A percentile compares a stretch with the other conserved stretches of the same genome.
Evolutionary conservation across 2,797 vertebrate genomes (phyloP).

Genomic region (Amblyopsis hoosieri): DNA sequence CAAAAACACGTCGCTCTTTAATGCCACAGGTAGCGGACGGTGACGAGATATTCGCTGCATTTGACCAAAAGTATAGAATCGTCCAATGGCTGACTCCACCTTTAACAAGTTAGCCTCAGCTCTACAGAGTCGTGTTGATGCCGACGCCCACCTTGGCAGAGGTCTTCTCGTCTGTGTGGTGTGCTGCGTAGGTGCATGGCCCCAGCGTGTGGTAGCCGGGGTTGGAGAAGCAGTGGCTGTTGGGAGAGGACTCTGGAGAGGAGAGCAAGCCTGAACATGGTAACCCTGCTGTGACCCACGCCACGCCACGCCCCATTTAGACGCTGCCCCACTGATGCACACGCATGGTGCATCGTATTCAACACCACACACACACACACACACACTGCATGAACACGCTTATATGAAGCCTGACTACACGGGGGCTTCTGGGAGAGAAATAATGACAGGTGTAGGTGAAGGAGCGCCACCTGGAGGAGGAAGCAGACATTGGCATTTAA

Average conservation of each 20-base stretch:
- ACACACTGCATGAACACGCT: not conserved
- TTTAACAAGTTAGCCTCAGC: too few relatives aligned
- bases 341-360: not conserved
- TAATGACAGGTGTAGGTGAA: not conserved
- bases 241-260: constrained; percentile 84
- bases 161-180: constrained; percentile 62
- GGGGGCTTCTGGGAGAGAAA: not conserved
- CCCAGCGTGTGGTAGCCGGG: constrained; percentile 87
- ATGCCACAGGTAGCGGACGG: too few relatives aligned
- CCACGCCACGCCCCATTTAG: not conserved
- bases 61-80: too few relatives aligned
- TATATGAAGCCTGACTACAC: not conserved
- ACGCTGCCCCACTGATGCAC: not conserved
- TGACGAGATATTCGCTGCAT: too few relatives aligned
- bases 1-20: too few relatives aligned
- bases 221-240: constrained; percentile 86
- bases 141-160: constrained; percentile 48
- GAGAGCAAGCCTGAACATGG: constrained; percentile 70
- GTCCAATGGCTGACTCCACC: too few relatives aligned
- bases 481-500: not conserved
- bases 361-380: not conserved
- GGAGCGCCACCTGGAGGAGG: not conserved
- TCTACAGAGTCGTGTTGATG: too few relatives aligned
- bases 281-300: constrained; percentile 50
- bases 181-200: constrained; percentile 71